Conservation (phyloP, 2,113 vertebrate genomes). For the Antechinus flavipes region DNA sequence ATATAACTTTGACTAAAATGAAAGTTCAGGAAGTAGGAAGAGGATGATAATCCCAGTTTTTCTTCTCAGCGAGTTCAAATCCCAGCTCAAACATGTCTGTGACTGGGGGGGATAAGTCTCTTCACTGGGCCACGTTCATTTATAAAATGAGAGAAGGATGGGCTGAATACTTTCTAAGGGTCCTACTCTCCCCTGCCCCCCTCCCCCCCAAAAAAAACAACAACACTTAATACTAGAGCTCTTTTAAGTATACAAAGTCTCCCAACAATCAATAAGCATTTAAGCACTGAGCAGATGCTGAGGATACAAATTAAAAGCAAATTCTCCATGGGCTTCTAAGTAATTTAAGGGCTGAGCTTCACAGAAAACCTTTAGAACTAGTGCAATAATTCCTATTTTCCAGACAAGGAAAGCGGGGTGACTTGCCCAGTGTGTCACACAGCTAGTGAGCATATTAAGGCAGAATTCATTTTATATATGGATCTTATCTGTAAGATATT, state of each 20-base stretch:
- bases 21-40: not conserved
- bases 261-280: not conserved
- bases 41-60: not conserved
- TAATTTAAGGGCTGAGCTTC: not conserved
- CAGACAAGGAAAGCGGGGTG: not conserved
- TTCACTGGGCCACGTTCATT: not conserved
- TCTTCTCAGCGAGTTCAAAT: not conserved
- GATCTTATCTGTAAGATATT: not conserved
- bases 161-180: not conserved
- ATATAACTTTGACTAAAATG: not conserved
- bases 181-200: not conserved
- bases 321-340: not conserved
- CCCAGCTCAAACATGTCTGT: not conserved
- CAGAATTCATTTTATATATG: not conserved
- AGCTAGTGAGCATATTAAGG: not conserved
- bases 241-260: not conserved
- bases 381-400: not conserved
- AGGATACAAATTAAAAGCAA: not conserved
- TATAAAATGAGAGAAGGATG: not conserved
- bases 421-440: not conserved
- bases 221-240: not conserved
- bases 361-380: not conserved
- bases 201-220: not conserved
- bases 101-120: not conserved
- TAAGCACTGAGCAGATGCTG: not conserved